Evolutionary conservation across 2,113 vertebrate genomes (phyloP).

Genomic region (Ondatra zibethicus): DNA sequence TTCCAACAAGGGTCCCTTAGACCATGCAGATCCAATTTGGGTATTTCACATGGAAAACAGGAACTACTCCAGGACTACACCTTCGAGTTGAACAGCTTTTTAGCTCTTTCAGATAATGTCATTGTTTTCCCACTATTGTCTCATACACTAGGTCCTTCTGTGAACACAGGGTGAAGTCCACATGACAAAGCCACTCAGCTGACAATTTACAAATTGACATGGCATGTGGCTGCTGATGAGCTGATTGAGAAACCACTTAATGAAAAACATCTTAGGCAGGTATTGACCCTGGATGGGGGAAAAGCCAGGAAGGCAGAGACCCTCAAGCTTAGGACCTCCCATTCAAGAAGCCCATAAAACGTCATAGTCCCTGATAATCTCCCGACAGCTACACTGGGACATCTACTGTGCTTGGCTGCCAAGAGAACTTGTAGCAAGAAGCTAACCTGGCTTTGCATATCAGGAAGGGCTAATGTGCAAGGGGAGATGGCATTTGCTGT

Average conservation of each 20-base stretch:
- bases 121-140: background rate
- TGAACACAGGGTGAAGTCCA: background rate
- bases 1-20: too few relatives aligned
- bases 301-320: background rate
- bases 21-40: too few relatives aligned
- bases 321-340: background rate
- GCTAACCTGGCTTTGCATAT: background rate
- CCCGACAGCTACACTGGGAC: background rate
- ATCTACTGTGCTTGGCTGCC: background rate
- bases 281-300: background rate
- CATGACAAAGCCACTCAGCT: background rate
- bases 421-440: background rate
- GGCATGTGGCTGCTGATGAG: background rate
- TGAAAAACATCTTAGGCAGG: too few relatives aligned
- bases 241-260: background rate
- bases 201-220: background rate
- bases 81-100: too few relatives aligned
- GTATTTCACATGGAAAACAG: too few relatives aligned
- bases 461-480: background rate
- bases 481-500: background rate
- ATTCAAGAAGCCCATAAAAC: background rate
- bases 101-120: background rate
- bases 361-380: background rate
- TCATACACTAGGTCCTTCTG: background rate
- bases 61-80: too few relatives aligned